A percentile compares a stretch with the other conserved stretches of the same genome.
phyloP scores from a whole-genome alignment of 37 sponge, comb jelly and placozoan species.

The Aplysina aerophoba region DNA sequence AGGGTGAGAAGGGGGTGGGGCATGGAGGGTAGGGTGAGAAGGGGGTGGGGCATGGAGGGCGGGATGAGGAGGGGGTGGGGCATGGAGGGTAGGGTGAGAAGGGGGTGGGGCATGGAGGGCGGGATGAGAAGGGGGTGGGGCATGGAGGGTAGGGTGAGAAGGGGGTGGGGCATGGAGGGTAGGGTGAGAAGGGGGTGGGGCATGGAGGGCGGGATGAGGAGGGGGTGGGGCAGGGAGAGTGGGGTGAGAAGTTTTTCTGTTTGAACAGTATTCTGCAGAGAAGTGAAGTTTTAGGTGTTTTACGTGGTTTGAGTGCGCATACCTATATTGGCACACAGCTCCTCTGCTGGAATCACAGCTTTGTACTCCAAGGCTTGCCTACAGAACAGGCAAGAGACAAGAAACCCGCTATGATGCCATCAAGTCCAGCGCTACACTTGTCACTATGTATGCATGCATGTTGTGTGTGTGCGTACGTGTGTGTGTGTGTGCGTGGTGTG shows the following conservation, averaged over 20 bases:
- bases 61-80: neutral
- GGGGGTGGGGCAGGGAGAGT: too few relatives aligned
- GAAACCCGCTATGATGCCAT: too few relatives aligned
- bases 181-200: too few relatives aligned
- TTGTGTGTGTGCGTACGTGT: conserved; percentile 28
- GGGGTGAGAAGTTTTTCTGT: too few relatives aligned
- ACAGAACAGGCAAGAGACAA: neutral
- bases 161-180: too few relatives aligned
- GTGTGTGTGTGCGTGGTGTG: conserved; percentile 28
- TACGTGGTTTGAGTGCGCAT: neutral
- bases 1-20: neutral
- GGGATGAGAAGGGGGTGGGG: neutral
- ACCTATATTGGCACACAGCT: conserved; percentile 77
- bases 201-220: too few relatives aligned
- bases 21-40: neutral
- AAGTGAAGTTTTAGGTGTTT: neutral
- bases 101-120: neutral
- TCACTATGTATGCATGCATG: conserved; percentile 4
- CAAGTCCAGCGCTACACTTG: neutral
- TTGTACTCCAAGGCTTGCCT: conserved; percentile 69
- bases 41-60: neutral
- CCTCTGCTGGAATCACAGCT: conserved; percentile 46
- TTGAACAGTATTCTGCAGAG: neutral
- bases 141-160: too few relatives aligned
- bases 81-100: neutral